Evolutionary conservation across 2,888 invertebrate species (phyloP), one percentile per base, ranked within the genome.

Genomic region (Blastobasis adustella): DNA sequence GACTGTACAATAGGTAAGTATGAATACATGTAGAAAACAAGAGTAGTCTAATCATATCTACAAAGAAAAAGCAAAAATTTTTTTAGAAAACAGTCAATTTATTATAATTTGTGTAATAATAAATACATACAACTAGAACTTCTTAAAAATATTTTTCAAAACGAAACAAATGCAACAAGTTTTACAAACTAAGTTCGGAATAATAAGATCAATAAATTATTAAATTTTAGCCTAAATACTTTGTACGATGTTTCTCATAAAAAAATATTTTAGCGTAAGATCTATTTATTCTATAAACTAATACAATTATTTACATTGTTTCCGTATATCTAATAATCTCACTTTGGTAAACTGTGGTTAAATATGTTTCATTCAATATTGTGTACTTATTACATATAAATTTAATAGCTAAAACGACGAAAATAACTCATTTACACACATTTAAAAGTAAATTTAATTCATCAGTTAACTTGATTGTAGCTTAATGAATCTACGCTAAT

Each of bases 341-440:
- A 89, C 89, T 89, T 89, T 89, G 89, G 89, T 89, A 89, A 87
- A 89, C 89, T 89, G 89, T 89, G 89, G 89, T 89, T 85, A 83
- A 80, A 51, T 81, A 75, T 73, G 79, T 79, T 81, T 66, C 61
- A 55, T 64, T 66, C 58, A 63, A 62, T 66, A 67, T 59, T 63
- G 60, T 61, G 42, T 49, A 56, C 61, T 54, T 59, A 55, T n/a
- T 49, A 46, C 48, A 42, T 49, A 42, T 23, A 1, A 23, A 23
- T 23, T 23, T 23, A 23, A 23, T 23, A 23, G 23, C 23, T 23
- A 23, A 23, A 23, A 23, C 23, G 23, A 23, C 23, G 23, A 23
- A 23, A 46, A 44, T 10, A 44, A 51, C 50, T 45, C 50, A 55
- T 39, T 49, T 50, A 59, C 45, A 54, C 45, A 55, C 43, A 53